Evolutionary conservation across 2,888 invertebrate genomes (phyloP), one percentile per base, ranked within the genome.

Genomic region (Eristalinus sepulchralis): DNA sequence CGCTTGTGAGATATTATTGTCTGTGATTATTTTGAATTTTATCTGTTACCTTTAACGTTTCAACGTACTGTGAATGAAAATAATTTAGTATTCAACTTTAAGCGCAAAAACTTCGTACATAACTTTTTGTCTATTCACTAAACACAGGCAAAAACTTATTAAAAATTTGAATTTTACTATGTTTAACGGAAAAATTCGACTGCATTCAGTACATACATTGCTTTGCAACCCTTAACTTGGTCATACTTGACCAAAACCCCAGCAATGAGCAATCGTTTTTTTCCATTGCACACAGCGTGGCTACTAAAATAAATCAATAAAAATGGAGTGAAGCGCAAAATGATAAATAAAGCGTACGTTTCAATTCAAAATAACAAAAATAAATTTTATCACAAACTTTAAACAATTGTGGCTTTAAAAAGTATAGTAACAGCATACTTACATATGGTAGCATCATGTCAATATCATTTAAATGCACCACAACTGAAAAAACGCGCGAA

Each of bases 241-340:
- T 67, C 68, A 59, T 68, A 68, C 47, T 67, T 68, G 47, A 72
- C 67, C 53, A 75, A 81, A 68, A 68, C 67, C 68, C 53, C 72
- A 77, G 31, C 67, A 75, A 77, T 57, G 64, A 85, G 62, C 68
- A 73, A 81, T 81, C 81, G 64, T 73, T 77, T 80, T 80, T 73
- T 72, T 70, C 77, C 73, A 71, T 73, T 72, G 82, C 77, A 63
- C 73, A 60, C 68, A 78, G 68, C 82, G 85, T 82, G 64, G 68
- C 47, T 81, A 31, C 72, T 77, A 31, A 85, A 81, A 85, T 85
- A 82, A 85, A 85, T 85, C 85, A 82, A 85, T 85, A 85, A 85
- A 84, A 82, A 73, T 78, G 82, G 72, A 80, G 80, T 72, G 64
- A 82, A 85, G 77, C 72, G 77, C 77, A 81, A 62, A 80, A 80